These are phyloP conservation scores for Mionectes olivaceus DNA, from an alignment of 2,797 vertebrate genomes.

Conservation along the genomic window DNA sequence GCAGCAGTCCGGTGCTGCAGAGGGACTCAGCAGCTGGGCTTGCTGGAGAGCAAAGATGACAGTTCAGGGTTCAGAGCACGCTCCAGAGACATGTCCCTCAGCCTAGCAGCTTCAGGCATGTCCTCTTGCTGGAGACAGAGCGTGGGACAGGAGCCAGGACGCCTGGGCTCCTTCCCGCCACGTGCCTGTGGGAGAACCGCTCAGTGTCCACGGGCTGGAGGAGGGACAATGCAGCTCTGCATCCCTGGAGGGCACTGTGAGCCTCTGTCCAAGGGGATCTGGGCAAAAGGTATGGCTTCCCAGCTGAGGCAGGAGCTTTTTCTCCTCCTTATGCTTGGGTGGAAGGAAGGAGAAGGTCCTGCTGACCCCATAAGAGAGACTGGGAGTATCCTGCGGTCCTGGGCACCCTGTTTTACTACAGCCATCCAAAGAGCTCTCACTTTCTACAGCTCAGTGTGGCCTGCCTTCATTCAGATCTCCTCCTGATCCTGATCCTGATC, in stretches of 20 bases:
- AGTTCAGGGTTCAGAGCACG: neutral
- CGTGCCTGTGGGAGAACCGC: neutral
- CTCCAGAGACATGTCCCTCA: neutral
- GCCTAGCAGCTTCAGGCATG: neutral
- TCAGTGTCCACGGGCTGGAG: neutral
- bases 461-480: neutral
- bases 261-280: neutral
- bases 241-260: neutral
- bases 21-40: neutral
- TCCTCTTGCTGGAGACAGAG: neutral
- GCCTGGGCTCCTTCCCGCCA: neutral
- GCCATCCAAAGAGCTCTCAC: neutral
- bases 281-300: neutral
- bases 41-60: neutral
- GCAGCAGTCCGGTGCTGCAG: rapidly evolving
- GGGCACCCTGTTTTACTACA: neutral
- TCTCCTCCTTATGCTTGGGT: neutral
- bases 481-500: rapidly evolving
- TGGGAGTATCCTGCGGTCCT: neutral
- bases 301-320: neutral
- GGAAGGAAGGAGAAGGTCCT: neutral
- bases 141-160: rapidly evolving
- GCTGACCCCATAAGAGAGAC: neutral
- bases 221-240: neutral
- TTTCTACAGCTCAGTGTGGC: neutral